Evolutionary conservation across 92 coral and sea anemone genomes (phyloP), one percentile per base, ranked within the genome.

Genomic region (Pocillopora meandrina): DNA sequence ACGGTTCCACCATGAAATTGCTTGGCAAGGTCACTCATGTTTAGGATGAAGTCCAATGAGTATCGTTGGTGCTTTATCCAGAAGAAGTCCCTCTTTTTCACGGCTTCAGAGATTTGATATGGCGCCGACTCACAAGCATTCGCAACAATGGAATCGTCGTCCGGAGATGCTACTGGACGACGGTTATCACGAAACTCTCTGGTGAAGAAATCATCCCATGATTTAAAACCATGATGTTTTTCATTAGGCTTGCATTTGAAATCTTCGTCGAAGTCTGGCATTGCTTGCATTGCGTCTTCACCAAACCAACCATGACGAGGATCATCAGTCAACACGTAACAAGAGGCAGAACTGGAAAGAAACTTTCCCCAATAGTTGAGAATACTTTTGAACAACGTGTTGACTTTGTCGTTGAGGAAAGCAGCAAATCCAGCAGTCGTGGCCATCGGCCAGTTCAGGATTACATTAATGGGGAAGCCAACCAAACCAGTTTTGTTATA

Each of bases 61-160:
- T 89, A 89, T 49, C 75, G 79, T 67, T 89, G 92, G 20, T 64
- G 26, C 84, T 89, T 89, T 59, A 89, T 89, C 90, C 92, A 85
- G 55, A 85, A 89, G 56, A 12, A 75, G 80, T 85, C 92, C 80
- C 88, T 81, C 16, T 76, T 21, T 55, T 33, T 31, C 14, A 90
- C 93, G 82, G 18, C 71, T 18, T 15, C 2, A 16, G 88, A 74
- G 56, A 90, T 42, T 77, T 86, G 17, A 85, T 20, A 90, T 76
- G 93, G 93, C 72, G 90, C 93, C n/a, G 93, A 86, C 85, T 90
- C 93, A 67, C 93, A 90, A 75, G 93, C 93, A 72, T 90, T 90
- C 63, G 90, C 93, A 57, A 90, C 85, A 86, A 90, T 65, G 81
- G 33, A 49, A 73, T 90, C 85, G 61, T 90, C 87, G n/a, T 76